phyloP scores from a whole-genome alignment of 2,797 vertebrate genomes.

The Urophycis tenuis region DNA sequence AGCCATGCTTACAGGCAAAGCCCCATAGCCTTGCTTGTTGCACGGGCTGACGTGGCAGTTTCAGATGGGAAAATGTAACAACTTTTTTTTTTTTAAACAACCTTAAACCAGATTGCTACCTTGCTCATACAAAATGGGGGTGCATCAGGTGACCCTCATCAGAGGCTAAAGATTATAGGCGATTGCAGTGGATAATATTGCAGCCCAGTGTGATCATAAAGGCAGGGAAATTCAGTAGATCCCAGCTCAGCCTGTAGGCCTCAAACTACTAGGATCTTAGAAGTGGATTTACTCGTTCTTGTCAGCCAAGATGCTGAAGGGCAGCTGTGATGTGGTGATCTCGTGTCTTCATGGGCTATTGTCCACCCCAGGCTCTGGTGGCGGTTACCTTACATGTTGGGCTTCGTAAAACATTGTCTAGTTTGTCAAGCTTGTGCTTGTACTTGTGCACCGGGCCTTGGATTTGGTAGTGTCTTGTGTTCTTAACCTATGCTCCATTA shows the following conservation, averaged over 20 bases:
- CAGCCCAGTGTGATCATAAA: background rate
- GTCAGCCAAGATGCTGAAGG: background rate
- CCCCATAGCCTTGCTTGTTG: background rate
- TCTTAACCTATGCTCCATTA: too few species aligned
- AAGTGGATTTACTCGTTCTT: background rate
- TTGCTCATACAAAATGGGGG: background rate
- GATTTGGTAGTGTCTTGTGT: too few species aligned
- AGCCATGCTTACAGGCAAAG: constrained; percentile 4
- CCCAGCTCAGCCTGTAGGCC: background rate
- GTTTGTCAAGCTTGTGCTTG: too few species aligned
- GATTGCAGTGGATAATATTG: background rate
- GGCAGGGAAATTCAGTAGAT: background rate
- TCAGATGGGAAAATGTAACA: background rate
- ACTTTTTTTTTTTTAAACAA: too few species aligned
- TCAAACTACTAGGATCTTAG: background rate
- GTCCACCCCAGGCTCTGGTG: background rate
- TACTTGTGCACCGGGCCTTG: too few species aligned
- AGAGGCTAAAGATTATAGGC: background rate
- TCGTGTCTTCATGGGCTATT: background rate
- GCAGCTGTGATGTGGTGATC: background rate
- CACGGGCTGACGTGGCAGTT: background rate
- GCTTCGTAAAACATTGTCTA: too few species aligned
- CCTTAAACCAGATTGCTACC: too few species aligned
- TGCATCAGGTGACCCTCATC: background rate
- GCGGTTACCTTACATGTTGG: background rate